Evolutionary conservation across 2,113 vertebrate genomes (phyloP), one percentile per base, ranked within the genome.

Genomic region (Galbula dea): DNA sequence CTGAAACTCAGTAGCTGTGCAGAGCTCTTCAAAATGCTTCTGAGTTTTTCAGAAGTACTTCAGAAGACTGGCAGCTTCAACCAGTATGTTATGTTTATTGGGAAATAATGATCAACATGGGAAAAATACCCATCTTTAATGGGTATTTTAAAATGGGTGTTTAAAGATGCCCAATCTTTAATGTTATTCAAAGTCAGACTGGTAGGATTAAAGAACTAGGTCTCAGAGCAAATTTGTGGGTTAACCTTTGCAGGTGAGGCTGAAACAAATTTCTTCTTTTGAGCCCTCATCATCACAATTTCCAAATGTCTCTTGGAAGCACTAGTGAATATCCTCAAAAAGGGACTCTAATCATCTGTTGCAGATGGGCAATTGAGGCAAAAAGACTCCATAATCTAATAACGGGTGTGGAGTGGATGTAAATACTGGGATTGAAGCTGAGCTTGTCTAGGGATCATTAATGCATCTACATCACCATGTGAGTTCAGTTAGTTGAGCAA

Each of bases 21-120:
- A 9, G 8, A n/a, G 66, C 46, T 90, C 68, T 94, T 85, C 61
- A 91, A 86, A 93, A 88, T 54, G 63, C 36, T 95, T 92, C 71
- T 0, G 4, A 86, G 34, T 22, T 61, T 76, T 91, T 91, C 46
- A 76, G n/a, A 91, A 87, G 36, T 68, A 57, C 71, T 93, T 91
- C 81, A 75, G 76, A 61, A 81, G 61, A 34, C 58, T 75, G 68
- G 29, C 66, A 74, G 77, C 45, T 88, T 90, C 80, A 91, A 55
- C 30, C 24, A 84, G n/a, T 17, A 15, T 0, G 1, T 8, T 52
- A 4, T 77, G 29, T 30, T 77, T 86, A 94, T 61, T 86, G 69
- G 86, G 55, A 86, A 80, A 71, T 43, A 9, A 26, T 46, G n/a
- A 68, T 66, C 59, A 55, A 80, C 32, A 43, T 1, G 76, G 39